phyloP scores from a whole-genome alignment of 64 coral and sea anemone species.

The Catalaphyllia jardinei region DNA sequence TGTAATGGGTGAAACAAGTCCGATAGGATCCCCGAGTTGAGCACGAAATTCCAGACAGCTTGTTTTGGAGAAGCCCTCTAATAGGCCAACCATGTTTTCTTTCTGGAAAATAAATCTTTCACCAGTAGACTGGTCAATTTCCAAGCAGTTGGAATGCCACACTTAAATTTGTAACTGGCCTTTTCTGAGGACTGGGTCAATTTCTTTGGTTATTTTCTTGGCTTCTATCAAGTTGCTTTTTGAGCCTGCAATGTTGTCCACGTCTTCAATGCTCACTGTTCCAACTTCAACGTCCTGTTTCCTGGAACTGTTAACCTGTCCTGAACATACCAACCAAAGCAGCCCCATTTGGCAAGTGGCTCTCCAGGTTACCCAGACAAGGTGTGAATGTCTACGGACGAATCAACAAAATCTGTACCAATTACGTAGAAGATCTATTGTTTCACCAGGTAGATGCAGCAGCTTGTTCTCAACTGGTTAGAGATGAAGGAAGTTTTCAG shows the following conservation, averaged over 20 bases:
- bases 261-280: too few relatives aligned
- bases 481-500: constrained; percentile 5
- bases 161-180: constrained; percentile 56
- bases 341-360: too few relatives aligned
- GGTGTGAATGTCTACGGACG: too few relatives aligned
- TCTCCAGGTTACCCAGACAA: too few relatives aligned
- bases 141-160: constrained; percentile 48
- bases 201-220: constrained; percentile 21
- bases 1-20: constrained; percentile 14
- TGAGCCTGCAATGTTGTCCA: too few relatives aligned
- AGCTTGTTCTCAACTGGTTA: neutral
- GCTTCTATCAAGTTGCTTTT: neutral
- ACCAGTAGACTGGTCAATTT: constrained; percentile 20
- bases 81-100: too few relatives aligned
- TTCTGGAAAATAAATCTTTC: neutral
- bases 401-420: too few relatives aligned
- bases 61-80: neutral
- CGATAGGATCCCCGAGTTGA: constrained; percentile 34
- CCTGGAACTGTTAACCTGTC: too few relatives aligned
- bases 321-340: too few relatives aligned
- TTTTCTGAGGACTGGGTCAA: constrained; percentile 51
- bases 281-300: too few relatives aligned
- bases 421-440: too few relatives aligned
- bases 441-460: constrained; percentile 3
- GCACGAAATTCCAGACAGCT: neutral